Evolutionary conservation across 2,797 vertebrate species (phyloP).

Genomic region (Chelon auratus): DNA sequence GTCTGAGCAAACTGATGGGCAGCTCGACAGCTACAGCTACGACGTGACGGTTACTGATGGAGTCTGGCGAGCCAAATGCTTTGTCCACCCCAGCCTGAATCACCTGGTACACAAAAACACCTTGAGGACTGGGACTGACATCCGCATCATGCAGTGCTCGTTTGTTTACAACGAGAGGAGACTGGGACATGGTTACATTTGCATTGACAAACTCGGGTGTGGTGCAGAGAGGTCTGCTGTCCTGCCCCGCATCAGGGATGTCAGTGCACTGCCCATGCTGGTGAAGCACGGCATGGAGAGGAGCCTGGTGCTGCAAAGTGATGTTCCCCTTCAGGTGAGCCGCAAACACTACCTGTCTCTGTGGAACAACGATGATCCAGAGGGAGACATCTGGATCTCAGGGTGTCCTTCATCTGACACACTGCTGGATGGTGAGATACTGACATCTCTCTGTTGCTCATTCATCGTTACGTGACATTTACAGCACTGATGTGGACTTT

Average conservation of each 20-base stretch:
- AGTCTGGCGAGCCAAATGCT: slow-evolving; percentile 81
- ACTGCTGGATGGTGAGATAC: slow-evolving; percentile 86
- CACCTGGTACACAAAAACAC: slow-evolving; percentile 82
- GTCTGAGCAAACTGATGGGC: slow-evolving; percentile 51
- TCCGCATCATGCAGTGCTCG: slow-evolving; percentile 81
- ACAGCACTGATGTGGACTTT: neutral
- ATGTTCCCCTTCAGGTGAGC: slow-evolving; percentile 81
- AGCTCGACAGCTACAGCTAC: slow-evolving; percentile 82
- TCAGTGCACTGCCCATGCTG: slow-evolving; percentile 66
- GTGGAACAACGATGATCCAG: slow-evolving; percentile 94
- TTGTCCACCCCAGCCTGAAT: slow-evolving; percentile 79
- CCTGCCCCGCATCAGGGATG: slow-evolving; percentile 31
- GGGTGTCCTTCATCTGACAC: slow-evolving; percentile 61
- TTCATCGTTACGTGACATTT: neutral
- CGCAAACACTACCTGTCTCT: slow-evolving; percentile 89
- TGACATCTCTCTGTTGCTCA: neutral
- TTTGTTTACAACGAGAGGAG: slow-evolving; percentile 87
- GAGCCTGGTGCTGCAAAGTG: slow-evolving; percentile 51
- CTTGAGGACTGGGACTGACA: slow-evolving; percentile 82
- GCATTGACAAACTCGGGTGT: slow-evolving; percentile 79
- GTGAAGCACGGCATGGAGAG: slow-evolving; percentile 67
- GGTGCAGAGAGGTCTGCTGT: slow-evolving; percentile 29
- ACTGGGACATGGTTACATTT: slow-evolving; percentile 82
- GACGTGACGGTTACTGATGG: slow-evolving; percentile 90
- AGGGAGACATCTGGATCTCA: slow-evolving; percentile 85